A percentile compares a stretch with the other conserved stretches of the same genome.
phyloP scores from a whole-genome alignment of 1,140 invertebrate species.

The Archivesica marissinica region DNA sequence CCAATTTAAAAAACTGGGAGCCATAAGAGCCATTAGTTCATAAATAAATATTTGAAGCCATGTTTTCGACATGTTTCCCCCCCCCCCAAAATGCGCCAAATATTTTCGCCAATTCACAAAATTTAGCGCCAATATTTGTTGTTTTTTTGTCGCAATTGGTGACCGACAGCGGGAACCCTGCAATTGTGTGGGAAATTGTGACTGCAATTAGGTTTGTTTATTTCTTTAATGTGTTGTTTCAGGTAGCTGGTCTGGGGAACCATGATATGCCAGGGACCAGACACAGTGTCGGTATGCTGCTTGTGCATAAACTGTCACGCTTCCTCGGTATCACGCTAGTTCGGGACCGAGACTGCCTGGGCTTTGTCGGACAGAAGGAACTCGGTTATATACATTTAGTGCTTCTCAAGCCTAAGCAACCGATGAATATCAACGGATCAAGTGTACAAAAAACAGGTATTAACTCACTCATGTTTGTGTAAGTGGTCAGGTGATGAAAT shows the following conservation, averaged over 20 bases:
- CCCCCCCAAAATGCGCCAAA: no score
- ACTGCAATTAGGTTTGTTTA: no score
- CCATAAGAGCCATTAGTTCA: no score
- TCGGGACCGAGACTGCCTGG: slow-evolving; percentile 49
- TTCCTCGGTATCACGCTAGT: slow-evolving; percentile 25
- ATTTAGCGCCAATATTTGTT: no score
- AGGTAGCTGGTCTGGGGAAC: slow-evolving; percentile 71
- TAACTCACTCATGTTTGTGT: not conserved
- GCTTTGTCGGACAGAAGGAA: slow-evolving; percentile 45
- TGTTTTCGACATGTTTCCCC: no score
- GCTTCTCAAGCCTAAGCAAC: slow-evolving; percentile 66
- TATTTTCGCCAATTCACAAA: no score
- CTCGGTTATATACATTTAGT: slow-evolving; percentile 46
- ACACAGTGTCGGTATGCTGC: slow-evolving; percentile 69
- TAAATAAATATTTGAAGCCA: no score
- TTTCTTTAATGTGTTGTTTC: no score
- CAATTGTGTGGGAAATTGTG: no score
- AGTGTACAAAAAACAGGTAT: slow-evolving; percentile 70
- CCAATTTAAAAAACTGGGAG: no score
- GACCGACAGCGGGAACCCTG: no score
- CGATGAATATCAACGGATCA: slow-evolving; percentile 70
- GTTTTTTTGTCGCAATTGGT: no score
- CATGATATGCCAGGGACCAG: slow-evolving; percentile 57
- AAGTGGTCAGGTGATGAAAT: not conserved
- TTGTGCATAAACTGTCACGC: slow-evolving; percentile 56